Evolutionary conservation across 2,888 invertebrate species (phyloP).

Genomic region (Drosophila kanekoi): DNA sequence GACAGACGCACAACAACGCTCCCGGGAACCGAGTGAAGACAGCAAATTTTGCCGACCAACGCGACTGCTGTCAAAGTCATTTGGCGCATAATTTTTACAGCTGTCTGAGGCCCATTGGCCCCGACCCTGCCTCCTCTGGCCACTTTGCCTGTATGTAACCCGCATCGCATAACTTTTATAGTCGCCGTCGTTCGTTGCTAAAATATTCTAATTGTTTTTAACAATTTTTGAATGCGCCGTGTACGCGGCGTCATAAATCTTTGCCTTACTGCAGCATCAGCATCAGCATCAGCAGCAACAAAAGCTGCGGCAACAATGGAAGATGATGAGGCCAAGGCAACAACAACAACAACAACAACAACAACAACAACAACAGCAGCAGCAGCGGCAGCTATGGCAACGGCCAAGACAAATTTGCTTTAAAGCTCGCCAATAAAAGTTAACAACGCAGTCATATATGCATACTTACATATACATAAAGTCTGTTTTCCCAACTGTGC

Average conservation of each 20-base stretch:
- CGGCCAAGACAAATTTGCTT: conserved; percentile 77
- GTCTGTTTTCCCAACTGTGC: conserved; percentile 32
- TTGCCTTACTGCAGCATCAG: conserved; percentile 62
- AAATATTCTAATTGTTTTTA: conserved; percentile 81
- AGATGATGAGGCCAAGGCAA: conserved; percentile 62
- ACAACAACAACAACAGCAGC: conserved; percentile 6
- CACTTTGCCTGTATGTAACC: conserved; percentile 45
- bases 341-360: conserved; percentile 33
- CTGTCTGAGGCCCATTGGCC: conserved; percentile 45
- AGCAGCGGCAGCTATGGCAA: conserved; percentile 32
- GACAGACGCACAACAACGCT: neutral
- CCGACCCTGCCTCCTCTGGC: conserved; percentile 1
- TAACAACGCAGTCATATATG: conserved; percentile 67
- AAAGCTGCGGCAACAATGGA: conserved; percentile 43
- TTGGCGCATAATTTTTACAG: conserved; percentile 77
- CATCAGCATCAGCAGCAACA: conserved; percentile 54
- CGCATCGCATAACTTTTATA: conserved; percentile 76
- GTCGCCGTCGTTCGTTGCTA: conserved; percentile 71
- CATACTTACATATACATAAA: conserved; percentile 58
- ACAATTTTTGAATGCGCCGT: conserved; percentile 77
- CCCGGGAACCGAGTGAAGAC: conserved; percentile 22
- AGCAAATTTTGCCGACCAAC: conserved; percentile 41
- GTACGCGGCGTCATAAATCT: conserved; percentile 76
- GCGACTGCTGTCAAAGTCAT: conserved; percentile 78
- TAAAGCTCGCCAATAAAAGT: conserved; percentile 81